Percentiles rank a stretch among this genome's conserved stretches.
These are phyloP conservation scores for Crypturellus undulatus DNA, from an alignment of 2,113 vertebrate genomes.

Conservation along the genomic window DNA sequence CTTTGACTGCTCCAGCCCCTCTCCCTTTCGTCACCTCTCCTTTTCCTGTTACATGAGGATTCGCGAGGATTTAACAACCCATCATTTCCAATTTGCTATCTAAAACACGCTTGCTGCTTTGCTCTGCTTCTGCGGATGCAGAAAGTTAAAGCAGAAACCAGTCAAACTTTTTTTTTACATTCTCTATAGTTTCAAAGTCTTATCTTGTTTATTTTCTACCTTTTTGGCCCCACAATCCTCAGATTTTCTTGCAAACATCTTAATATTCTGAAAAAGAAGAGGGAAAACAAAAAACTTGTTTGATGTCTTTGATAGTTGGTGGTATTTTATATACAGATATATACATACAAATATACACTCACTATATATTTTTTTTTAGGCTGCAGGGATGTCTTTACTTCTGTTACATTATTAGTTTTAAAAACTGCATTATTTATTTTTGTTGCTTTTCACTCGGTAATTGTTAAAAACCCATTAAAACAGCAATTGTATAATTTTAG, in stretches of 20 bases:
- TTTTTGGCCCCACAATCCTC: neutral
- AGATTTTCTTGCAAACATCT: neutral
- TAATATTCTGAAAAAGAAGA: neutral
- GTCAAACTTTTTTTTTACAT: too few species aligned
- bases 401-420: slow-evolving; percentile 53
- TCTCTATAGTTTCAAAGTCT: neutral
- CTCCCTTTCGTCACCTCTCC: neutral
- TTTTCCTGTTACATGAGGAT: neutral
- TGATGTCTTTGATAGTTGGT: neutral
- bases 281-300: neutral
- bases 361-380: neutral
- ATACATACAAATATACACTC: too few species aligned
- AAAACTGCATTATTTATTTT: slow-evolving; percentile 27
- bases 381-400: slow-evolving; percentile 42
- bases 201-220: neutral
- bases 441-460: neutral
- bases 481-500: neutral
- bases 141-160: too few species aligned
- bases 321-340: neutral
- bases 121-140: too few species aligned
- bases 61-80: accelerated
- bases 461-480: slow-evolving; percentile 41
- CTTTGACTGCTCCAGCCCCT: neutral
- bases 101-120: neutral
- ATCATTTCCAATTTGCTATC: neutral